A percentile compares a stretch with the other conserved stretches of the same genome.
phyloP scores from a whole-genome alignment of 2,888 invertebrate genomes.

The Tinea pellionella region DNA sequence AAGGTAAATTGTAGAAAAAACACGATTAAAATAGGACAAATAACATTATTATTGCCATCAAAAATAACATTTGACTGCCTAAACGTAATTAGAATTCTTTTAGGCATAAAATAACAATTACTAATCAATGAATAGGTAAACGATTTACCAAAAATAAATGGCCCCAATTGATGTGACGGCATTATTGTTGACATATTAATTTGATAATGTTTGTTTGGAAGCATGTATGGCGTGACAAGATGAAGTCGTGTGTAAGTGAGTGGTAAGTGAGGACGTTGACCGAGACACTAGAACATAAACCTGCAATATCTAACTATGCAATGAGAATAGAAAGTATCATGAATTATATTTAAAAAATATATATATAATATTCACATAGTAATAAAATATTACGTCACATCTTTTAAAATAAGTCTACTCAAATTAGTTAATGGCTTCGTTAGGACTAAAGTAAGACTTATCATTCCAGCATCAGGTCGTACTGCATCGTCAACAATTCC shows the following conservation, averaged over 20 bases:
- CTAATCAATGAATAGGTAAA: neutral
- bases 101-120: neutral
- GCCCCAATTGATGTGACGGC: neutral
- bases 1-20: neutral
- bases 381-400: neutral
- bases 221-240: neutral
- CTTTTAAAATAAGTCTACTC: neutral
- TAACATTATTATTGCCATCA: neutral
- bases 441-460: neutral
- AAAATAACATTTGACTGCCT: too few relatives aligned
- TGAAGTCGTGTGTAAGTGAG: neutral
- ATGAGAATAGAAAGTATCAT: neutral
- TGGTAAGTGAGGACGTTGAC: conserved; percentile 6
- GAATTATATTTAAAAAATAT: neutral
- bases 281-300: neutral
- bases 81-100: neutral
- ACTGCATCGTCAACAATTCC: neutral
- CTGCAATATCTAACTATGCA: neutral
- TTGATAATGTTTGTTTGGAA: neutral
- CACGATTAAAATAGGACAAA: neutral
- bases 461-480: neutral
- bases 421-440: too few relatives aligned
- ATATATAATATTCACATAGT: neutral
- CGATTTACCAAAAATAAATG: neutral
- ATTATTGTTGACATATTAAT: neutral